phyloP scores from a whole-genome alignment of 1,140 invertebrate genomes.

The Meloidogyne chitwoodi region DNA sequence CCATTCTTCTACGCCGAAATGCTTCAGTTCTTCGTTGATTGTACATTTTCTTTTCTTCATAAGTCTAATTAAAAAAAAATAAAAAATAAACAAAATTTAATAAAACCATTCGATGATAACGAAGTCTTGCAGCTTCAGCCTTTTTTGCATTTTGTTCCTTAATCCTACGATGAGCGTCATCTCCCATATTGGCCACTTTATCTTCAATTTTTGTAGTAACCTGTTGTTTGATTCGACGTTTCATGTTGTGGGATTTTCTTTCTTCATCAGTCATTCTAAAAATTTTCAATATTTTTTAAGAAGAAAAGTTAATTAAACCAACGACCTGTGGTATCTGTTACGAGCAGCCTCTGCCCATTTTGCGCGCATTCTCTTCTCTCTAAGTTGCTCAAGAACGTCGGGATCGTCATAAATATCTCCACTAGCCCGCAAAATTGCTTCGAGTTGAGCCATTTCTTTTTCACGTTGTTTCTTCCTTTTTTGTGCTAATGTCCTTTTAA shows the following conservation, averaged over 20 bases:
- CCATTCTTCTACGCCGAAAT: conserved; percentile 42
- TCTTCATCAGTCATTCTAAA: conserved; percentile 40
- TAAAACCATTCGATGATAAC: conserved; percentile 36
- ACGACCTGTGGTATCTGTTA: conserved; percentile 27
- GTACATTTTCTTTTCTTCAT: conserved; percentile 42
- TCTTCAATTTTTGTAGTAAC: conserved; percentile 32
- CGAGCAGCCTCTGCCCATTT: conserved; percentile 45
- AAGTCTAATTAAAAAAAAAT: conserved; percentile 5
- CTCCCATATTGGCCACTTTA: conserved; percentile 24
- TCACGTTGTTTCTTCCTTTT: conserved; percentile 45
- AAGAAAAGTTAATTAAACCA: conserved; percentile 2
- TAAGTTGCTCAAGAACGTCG: conserved; percentile 39
- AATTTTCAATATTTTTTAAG: conserved; percentile 8
- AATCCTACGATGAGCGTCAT: conserved; percentile 20
- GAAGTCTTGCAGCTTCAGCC: conserved; percentile 39
- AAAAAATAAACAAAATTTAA: neutral
- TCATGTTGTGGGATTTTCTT: conserved; percentile 36
- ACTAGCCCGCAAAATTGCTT: conserved; percentile 32
- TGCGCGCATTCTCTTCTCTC: conserved; percentile 44
- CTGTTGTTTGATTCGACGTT: conserved; percentile 36
- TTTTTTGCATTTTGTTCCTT: conserved; percentile 47
- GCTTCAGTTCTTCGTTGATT: conserved; percentile 46
- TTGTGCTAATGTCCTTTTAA: conserved; percentile 43
- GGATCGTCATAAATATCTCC: conserved; percentile 47
- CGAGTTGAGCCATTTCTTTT: conserved; percentile 39